Evolutionary conservation across 2,888 invertebrate genomes (phyloP).

Genomic region (Eumacrocentrus americanus): DNA sequence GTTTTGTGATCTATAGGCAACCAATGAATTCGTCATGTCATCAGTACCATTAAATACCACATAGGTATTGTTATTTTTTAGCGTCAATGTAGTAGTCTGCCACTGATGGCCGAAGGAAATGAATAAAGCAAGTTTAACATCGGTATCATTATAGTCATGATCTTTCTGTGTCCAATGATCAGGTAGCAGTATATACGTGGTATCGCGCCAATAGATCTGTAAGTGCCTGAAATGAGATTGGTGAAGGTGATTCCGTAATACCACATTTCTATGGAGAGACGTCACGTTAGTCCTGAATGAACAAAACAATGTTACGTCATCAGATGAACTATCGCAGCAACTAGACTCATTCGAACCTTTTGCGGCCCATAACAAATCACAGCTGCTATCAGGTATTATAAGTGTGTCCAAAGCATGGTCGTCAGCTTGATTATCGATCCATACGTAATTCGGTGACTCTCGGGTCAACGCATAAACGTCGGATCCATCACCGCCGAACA

Average conservation of each 20-base stretch:
- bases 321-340: not conserved
- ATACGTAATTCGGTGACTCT: not conserved
- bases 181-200: not conserved
- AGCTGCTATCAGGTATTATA: not conserved
- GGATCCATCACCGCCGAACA: not conserved
- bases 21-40: not conserved
- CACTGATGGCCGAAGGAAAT: not conserved
- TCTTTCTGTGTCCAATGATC: not conserved
- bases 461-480: not conserved
- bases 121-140: not conserved
- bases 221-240: not conserved
- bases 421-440: not conserved
- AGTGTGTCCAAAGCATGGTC: not conserved
- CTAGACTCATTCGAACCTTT: not conserved
- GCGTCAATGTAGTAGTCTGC: not conserved
- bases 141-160: too few relatives aligned
- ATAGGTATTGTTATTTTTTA: not conserved
- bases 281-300: not conserved
- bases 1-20: not conserved
- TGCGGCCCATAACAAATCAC: not conserved
- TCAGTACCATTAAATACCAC: not conserved
- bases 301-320: not conserved
- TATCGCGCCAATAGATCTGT: not conserved
- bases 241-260: not conserved
- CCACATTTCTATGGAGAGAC: not conserved